Base-by-base conservation (phyloP, 2,888 invertebrate genomes). In the Tenthredo mesomela region DNA sequence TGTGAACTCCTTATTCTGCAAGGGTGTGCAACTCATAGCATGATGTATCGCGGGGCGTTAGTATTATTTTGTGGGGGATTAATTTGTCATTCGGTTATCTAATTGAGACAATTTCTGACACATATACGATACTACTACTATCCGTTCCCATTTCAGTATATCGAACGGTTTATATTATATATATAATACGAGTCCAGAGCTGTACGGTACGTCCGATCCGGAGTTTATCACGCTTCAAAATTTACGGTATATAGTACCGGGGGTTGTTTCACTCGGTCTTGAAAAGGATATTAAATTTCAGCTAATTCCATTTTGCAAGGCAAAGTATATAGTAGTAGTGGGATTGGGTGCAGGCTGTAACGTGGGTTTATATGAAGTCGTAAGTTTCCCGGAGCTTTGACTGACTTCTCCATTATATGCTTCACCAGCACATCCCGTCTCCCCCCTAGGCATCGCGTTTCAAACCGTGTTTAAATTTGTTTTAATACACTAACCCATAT, bases 361-460 rank as follows among this genome's bases (percentile, higher is more conserved):
- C 40, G 15, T n/a, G 10, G 77, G 37, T 43, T 47, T 77, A 54
- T 61, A 80, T 40, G 80, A 80, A 61, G 58, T 40, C 61, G 88
- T 90, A 90, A 90, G 89, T 90, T 88, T 87, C 88, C 29, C 6
- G 80, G 87, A 87, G 88, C 88, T 90, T 89, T 33, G 90, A 91
- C 90, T 91, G 90, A 91, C 90, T 92, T 89, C 89, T 91, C 90
- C 89, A 91, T 91, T 92, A 92, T 40, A 25, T 65, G 29, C 12
- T 54, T 54, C 54, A n/a, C 54, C 54, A 7, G 54, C n/a, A 54
- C 7, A 54, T 54, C 54, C n/a, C n/a, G 1, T 1, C 6, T 5
- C 7, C 18, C 15, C 54, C n/a, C 54, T 54, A 54, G 54, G 54
- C n/a, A 54, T 54, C 54, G 54, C 54, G 54, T 54, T 54, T 54